A percentile compares a stretch with the other conserved stretches of the same genome.
These are phyloP conservation scores for Sinopyrophorus schimmeli DNA, from an alignment of 2,888 invertebrate species.

Conservation along the genomic window DNA sequence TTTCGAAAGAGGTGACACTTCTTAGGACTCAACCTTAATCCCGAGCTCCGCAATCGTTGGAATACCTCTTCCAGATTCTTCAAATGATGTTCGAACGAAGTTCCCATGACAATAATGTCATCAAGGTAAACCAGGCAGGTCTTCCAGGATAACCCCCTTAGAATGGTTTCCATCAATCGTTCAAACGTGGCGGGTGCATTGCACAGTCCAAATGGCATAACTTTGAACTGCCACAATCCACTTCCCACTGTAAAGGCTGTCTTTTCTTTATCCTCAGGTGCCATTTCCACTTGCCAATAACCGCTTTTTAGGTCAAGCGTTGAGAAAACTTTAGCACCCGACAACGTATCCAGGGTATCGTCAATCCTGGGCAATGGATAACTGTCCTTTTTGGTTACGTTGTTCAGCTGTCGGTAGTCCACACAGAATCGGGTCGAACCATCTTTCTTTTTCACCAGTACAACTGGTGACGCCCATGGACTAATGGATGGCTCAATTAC, in stretches of 20 bases:
- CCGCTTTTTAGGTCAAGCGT: conserved; percentile 42
- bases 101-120: conserved; percentile 38
- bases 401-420: conserved; percentile 36
- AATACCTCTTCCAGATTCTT: conserved; percentile 29
- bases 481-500: conserved; percentile 34
- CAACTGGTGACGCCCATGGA: conserved; percentile 29
- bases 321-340: conserved; percentile 39
- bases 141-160: conserved; percentile 30
- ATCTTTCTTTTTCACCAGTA: conserved; percentile 35
- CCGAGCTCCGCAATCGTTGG: conserved; percentile 30
- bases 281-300: conserved; percentile 45
- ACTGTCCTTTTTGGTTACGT: conserved; percentile 21
- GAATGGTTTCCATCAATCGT: conserved; percentile 38
- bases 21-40: too few species aligned
- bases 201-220: conserved; percentile 42
- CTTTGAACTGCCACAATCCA: conserved; percentile 39
- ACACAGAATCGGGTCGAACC: too few species aligned
- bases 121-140: conserved; percentile 40
- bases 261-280: conserved; percentile 7
- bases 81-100: conserved; percentile 29
- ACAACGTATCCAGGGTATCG: conserved; percentile 36
- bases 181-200: conserved; percentile 42
- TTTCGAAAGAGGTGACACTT: too few species aligned
- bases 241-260: conserved; percentile 36
- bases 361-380: conserved; percentile 36